Evolutionary conservation across 2,888 invertebrate genomes (phyloP).

Genomic region (Crepidodera aurea): DNA sequence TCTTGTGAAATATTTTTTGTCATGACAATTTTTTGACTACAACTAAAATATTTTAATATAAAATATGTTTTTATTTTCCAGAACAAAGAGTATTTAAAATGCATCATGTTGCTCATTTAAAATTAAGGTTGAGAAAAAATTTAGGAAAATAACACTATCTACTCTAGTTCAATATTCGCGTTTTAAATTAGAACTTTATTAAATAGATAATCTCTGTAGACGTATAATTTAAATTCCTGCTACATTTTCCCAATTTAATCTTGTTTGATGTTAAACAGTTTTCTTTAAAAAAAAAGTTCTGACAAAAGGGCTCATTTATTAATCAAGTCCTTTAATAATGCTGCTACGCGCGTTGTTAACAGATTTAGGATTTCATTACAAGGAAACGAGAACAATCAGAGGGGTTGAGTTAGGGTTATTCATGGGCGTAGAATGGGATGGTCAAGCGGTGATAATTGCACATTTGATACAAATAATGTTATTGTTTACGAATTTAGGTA

Average conservation of each 20-base stretch:
- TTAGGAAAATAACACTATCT: too few species aligned
- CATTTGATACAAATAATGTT: too few species aligned
- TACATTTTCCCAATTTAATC: conserved; percentile 20
- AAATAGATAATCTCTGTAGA: conserved; percentile 15
- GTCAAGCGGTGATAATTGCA: background rate
- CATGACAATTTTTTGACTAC: too few species aligned
- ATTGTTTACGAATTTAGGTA: too few species aligned
- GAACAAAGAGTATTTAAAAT: too few species aligned
- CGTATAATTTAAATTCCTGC: conserved; percentile 17
- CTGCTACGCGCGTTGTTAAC: conserved; percentile 20
- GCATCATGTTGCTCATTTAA: too few species aligned
- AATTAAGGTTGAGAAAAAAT: too few species aligned
- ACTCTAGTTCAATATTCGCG: conserved; percentile 6
- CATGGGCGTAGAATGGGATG: background rate
- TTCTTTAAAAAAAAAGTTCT: conserved; percentile 4
- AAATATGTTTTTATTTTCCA: too few species aligned
- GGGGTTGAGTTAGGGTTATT: conserved; percentile 18
- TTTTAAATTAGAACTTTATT: conserved; percentile 11
- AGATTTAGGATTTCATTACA: conserved; percentile 18
- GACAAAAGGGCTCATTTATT: conserved; percentile 22
- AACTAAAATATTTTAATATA: too few species aligned
- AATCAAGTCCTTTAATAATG: conserved; percentile 22
- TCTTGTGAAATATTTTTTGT: too few species aligned
- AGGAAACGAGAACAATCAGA: conserved; percentile 15
- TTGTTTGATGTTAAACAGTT: conserved; percentile 21